A percentile compares a stretch with the other conserved stretches of the same genome.
phyloP scores from a whole-genome alignment of 1,140 invertebrate species.

The Dendroctonus valens region DNA sequence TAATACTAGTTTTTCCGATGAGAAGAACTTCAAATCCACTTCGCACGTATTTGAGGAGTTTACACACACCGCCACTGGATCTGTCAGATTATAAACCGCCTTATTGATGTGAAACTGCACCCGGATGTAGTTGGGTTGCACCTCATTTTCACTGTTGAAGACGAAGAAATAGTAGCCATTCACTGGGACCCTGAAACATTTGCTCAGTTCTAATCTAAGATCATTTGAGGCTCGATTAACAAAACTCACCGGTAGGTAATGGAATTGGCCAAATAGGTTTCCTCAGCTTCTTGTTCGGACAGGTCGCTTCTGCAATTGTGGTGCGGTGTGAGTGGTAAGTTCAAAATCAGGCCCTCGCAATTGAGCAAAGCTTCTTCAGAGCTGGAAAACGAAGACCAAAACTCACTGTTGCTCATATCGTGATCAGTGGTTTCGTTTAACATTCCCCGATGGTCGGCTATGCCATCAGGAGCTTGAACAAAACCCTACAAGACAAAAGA shows the following conservation, averaged over 20 bases:
- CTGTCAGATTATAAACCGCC: conserved; percentile 65
- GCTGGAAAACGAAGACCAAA: conserved; percentile 76
- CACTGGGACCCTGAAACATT: conserved; percentile 58
- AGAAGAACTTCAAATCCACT: conserved; percentile 66
- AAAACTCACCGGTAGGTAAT: conserved; percentile 61
- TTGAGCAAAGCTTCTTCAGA: conserved; percentile 72
- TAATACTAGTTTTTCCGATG: conserved; percentile 63
- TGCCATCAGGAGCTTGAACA: conserved; percentile 63
- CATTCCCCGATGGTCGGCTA: conserved; percentile 60
- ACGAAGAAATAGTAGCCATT: conserved; percentile 82
- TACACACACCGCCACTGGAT: conserved; percentile 57
- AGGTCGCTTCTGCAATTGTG: conserved; percentile 53
- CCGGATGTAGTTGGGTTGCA: conserved; percentile 65
- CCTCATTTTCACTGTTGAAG: conserved; percentile 78
- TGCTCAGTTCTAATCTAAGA: not conserved
- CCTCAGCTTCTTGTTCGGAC: conserved; percentile 49
- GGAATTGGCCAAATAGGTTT: conserved; percentile 59
- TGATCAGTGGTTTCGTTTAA: conserved; percentile 61
- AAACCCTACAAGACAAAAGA: conserved; percentile 50
- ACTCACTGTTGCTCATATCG: conserved; percentile 71
- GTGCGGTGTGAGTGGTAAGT: conserved; percentile 67
- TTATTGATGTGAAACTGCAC: conserved; percentile 69
- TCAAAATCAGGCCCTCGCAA: conserved; percentile 71
- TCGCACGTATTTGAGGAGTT: conserved; percentile 65
- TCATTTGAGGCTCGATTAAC: too few species aligned